Base-by-base conservation (phyloP, 2,113 vertebrate genomes). In the human (Homo sapiens) region DNA sequence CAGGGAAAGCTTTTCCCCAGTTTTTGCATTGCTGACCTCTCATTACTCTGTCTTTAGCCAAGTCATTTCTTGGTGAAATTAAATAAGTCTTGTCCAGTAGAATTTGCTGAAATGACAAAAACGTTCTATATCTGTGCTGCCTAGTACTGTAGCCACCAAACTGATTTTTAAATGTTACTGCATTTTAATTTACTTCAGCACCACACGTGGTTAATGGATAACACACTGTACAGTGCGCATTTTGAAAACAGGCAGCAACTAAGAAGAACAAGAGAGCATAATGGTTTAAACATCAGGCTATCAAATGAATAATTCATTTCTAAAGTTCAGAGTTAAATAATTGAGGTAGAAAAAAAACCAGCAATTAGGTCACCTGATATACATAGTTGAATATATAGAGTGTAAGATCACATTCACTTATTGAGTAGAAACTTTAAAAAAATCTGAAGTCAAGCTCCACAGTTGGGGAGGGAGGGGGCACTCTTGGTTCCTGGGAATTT, bases 1-100 rank as follows among this genome's bases (percentile, higher is more conserved):
- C 20, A 1, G 2, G 1, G 13, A 12, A 2, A 4, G 18, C 20
- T 87, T 12, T 14, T 9, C 18, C 57, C 59, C 2, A 12, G 30
- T 50, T 12, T 81, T 43, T 45, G 22, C 16, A 3, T 1, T 20
- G 22, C 14, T 20, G 20, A 70, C 43, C n/a, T 23, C 40, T 68
- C 23, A n/a, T 76, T 38, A 22, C 32, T 68, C 50, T 17, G 48
- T n/a, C 35, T 27, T 64, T 20, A 38, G 48, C 3, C 45, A 84
- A 2, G 1, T 45, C 12, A 11, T 32, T 81, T 50, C 30, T 72
- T 52, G 50, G 79, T 84, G 4, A 81, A 20, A 4, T 40, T 48
- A 38, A 16, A 3, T 32, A 27, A 45, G 2, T 45, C 27, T 38
- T 55, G 35, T 32, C 5, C 2, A 20, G 1, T 2, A 9, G 25